phyloP scores from a whole-genome alignment of 2,113 vertebrate genomes.

The Fregetta grallaria region DNA sequence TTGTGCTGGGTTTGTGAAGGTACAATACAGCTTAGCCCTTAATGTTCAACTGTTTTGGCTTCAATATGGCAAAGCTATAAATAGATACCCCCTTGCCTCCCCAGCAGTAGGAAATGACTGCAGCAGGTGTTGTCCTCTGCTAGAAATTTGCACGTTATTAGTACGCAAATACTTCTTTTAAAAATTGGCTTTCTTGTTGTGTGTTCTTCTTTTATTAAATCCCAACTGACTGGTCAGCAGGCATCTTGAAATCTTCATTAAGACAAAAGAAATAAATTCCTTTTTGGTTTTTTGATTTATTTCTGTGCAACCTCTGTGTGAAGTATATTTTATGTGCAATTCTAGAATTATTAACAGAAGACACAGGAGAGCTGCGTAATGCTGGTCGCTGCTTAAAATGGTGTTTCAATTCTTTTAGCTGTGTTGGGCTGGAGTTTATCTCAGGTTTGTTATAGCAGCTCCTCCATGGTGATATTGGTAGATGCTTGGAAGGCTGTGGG shows the following conservation, averaged over 20 bases:
- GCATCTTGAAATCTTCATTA: not conserved
- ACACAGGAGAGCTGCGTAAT: not conserved
- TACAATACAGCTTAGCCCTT: not conserved
- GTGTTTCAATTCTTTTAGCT: not conserved
- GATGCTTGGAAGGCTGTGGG: not conserved
- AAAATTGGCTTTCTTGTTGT: not conserved
- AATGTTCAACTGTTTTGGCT: not conserved
- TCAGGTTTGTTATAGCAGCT: not conserved
- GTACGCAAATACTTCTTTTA: not conserved
- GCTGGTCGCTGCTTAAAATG: not conserved
- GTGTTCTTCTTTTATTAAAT: not conserved
- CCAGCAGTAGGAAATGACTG: slow-evolving; percentile 35
- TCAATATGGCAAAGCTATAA: not conserved
- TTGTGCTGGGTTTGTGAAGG: not conserved
- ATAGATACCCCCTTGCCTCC: not conserved
- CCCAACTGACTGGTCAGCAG: not conserved
- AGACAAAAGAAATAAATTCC: not conserved
- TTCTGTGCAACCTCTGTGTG: not conserved
- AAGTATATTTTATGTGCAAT: not conserved
- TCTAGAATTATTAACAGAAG: not conserved
- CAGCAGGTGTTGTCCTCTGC: slow-evolving; percentile 45
- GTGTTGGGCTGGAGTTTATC: not conserved
- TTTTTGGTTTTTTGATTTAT: not conserved
- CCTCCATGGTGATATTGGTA: not conserved
- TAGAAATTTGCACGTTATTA: not conserved